Evolutionary conservation across 2,113 vertebrate genomes (phyloP).

Genomic region (Ascaphus truei): DNA sequence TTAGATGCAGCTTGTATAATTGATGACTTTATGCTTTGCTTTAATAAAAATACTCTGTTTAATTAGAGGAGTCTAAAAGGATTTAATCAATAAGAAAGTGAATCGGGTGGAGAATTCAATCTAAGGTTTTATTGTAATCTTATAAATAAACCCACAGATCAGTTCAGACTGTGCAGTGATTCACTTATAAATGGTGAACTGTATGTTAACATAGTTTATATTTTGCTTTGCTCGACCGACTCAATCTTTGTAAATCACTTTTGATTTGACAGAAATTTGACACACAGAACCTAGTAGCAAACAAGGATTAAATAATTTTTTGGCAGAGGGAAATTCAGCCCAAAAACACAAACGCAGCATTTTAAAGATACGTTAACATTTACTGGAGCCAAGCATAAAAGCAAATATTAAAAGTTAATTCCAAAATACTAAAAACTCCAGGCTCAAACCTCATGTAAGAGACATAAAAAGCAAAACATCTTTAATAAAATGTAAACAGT

Average conservation of each 20-base stretch:
- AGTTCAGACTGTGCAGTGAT: conserved; percentile 36
- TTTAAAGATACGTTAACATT: neutral
- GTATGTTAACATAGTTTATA: conserved; percentile 30
- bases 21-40: conserved; percentile 58
- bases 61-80: conserved; percentile 60
- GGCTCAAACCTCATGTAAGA: neutral
- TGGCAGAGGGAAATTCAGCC: neutral
- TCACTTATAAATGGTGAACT: conserved; percentile 41
- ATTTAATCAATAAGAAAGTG: conserved; percentile 61
- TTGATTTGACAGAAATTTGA: conserved; percentile 26
- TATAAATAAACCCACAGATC: conserved; percentile 49
- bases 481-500: conserved; percentile 6
- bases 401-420: conserved; percentile 19
- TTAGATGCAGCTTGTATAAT: conserved; percentile 63
- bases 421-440: conserved; percentile 20
- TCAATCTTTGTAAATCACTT: conserved; percentile 38
- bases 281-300: too few species aligned
- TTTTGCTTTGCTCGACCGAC: conserved; percentile 29
- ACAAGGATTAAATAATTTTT: too few species aligned
- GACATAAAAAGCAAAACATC: neutral
- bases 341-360: neutral
- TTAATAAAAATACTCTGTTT: conserved; percentile 61
- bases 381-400: neutral
- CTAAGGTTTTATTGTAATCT: conserved; percentile 54
- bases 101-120: conserved; percentile 60